phyloP scores from a whole-genome alignment of 2,113 vertebrate genomes.

The Ammospiza caudacuta region DNA sequence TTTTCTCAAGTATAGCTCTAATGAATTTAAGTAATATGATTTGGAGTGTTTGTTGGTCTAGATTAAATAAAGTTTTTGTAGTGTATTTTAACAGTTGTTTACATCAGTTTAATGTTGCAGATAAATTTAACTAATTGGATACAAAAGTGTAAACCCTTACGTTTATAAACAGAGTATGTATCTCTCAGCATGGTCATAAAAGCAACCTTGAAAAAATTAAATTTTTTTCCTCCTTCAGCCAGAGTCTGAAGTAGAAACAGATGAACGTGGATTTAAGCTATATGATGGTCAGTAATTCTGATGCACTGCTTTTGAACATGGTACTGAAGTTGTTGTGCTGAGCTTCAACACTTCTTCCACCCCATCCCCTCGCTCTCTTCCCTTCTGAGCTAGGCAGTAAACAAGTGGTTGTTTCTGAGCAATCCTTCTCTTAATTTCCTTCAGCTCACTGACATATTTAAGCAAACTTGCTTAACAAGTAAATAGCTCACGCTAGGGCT shows the following conservation, averaged over 20 bases:
- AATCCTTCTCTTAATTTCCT: not conserved
- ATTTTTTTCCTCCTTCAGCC: slow-evolving; percentile 72
- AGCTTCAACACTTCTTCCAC: not conserved
- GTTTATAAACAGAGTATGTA: not conserved
- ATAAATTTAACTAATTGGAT: not conserved
- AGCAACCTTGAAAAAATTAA: not conserved
- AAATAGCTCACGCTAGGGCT: not conserved
- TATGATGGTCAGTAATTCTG: slow-evolving; percentile 86
- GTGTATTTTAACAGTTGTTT: not conserved
- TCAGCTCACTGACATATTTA: not conserved
- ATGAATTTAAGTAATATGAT: not conserved
- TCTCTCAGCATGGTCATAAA: not conserved
- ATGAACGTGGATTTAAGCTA: slow-evolving; percentile 88
- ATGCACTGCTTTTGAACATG: not conserved
- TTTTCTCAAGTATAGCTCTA: not conserved
- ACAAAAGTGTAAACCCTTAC: not conserved
- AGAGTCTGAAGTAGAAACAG: slow-evolving; percentile 82
- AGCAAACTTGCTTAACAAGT: not conserved
- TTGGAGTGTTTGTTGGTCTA: not conserved
- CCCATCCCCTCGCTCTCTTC: rapidly evolving
- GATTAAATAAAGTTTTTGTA: not conserved
- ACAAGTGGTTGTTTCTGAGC: not conserved
- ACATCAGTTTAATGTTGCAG: not conserved
- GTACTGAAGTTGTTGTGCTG: not conserved
- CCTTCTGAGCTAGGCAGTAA: not conserved